Conservation (phyloP, 2,888 invertebrate genomes). For the Habroteleia sp. region DNA sequence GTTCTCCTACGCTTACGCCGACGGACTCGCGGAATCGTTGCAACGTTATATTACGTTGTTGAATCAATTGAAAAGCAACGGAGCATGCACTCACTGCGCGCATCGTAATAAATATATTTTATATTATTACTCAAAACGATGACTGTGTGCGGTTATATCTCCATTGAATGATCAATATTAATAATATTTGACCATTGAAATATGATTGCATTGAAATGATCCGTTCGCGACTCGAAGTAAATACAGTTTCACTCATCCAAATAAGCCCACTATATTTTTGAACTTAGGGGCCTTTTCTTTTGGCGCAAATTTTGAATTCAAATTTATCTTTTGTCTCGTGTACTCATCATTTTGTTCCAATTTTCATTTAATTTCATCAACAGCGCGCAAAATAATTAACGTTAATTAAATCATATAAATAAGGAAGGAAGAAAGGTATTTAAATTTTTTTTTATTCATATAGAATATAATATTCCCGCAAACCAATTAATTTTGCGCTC, state of each 20-base stretch:
- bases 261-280: neutral
- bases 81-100: conserved; percentile 19
- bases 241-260: conserved; percentile 7
- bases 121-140: conserved; percentile 50
- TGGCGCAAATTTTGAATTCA: neutral
- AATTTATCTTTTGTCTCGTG: too few relatives aligned
- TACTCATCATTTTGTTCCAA: too few relatives aligned
- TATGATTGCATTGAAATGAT: conserved; percentile 35
- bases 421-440: too few relatives aligned
- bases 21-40: conserved; percentile 39
- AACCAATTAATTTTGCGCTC: too few relatives aligned
- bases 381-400: too few relatives aligned
- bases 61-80: conserved; percentile 56
- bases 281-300: too few relatives aligned
- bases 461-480: too few relatives aligned
- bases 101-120: conserved; percentile 53
- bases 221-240: neutral
- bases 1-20: too few relatives aligned
- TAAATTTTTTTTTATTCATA: too few relatives aligned
- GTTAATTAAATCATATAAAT: too few relatives aligned
- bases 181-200: conserved; percentile 32
- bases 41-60: conserved; percentile 45
- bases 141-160: conserved; percentile 37
- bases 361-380: too few relatives aligned
- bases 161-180: conserved; percentile 45